Conservation (phyloP, 2,797 vertebrate species). For the Myotis vivesi region DNA sequence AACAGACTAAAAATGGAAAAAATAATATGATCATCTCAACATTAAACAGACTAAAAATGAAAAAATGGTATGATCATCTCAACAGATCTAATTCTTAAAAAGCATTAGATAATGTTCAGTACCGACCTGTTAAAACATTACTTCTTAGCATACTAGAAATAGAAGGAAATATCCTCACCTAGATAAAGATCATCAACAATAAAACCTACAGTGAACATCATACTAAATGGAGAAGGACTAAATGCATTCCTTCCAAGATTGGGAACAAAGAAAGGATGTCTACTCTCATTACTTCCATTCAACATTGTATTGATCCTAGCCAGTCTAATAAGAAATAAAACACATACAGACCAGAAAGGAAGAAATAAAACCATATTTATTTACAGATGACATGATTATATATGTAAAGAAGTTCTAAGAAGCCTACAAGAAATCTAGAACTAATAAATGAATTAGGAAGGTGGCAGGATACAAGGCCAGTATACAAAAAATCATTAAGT, state of each 20-base stretch:
- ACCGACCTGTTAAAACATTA: background rate
- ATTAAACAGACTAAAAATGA: background rate
- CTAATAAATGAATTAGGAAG: background rate
- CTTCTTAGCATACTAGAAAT: background rate
- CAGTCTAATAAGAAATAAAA: background rate
- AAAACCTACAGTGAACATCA: background rate
- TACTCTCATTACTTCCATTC: background rate
- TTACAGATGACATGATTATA: background rate
- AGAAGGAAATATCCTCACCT: background rate
- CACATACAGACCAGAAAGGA: background rate
- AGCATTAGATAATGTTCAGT: background rate
- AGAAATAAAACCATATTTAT: background rate
- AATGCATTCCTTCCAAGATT: background rate
- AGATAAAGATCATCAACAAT: background rate
- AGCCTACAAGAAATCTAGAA: background rate
- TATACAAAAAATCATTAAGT: background rate
- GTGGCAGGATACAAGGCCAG: background rate
- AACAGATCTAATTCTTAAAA: background rate
- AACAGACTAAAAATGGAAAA: slow-evolving; percentile 7
- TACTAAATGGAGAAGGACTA: background rate
- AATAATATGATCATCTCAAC: background rate
- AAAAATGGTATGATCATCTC: background rate
- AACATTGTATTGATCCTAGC: background rate
- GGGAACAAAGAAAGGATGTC: background rate
- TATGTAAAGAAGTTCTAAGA: background rate